Evolutionary conservation across 2,888 invertebrate genomes (phyloP), one percentile per base, ranked within the genome.

Genomic region (Ormyrus pomaceus): DNA sequence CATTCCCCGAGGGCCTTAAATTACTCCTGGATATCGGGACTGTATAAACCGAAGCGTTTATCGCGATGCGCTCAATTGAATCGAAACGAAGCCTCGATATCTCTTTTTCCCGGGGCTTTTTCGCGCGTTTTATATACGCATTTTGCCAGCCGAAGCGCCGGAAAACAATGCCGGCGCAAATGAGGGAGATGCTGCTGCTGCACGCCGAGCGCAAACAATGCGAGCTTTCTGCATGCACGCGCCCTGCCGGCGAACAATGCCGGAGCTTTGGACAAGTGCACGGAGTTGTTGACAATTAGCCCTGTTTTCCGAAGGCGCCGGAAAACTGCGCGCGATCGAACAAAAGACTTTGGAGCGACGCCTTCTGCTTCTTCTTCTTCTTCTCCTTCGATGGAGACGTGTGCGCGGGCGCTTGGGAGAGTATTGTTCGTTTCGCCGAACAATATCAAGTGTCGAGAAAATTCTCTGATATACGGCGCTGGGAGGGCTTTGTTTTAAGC

Each of bases 1-100:
- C 68, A 62, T 64, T 76, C 50, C 13, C 10, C 69, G 13, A 13
- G 55, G 19, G 75, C 61, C 61, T 68, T 50, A 46, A 76, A 75
- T 75, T 59, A 68, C 62, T 65, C 58, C 34, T 9, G 53, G 56
- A 50, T 50, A 19, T 34, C 50, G 48, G 46, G 58, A 70, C 3
- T 70, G 11, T 34, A 59, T 59, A 48, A 59, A 71, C 51, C 51
- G 51, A 51, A 7, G 9, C 74, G 65, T 58, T 58, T 58, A 48
- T 64, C 19, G 50, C 48, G 34, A 2, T 11, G 56, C 45, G 46
- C 62, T 10, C 5, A 62, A 34, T 34, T 34, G 34, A 34, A 34
- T 34, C 34, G 34, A 34, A 34, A 4, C 4, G 34, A 34, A 4
- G 34, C 34, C 34, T 34, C 34, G 34, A 34, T 34, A 34, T 34